These are phyloP conservation scores for Pipra filicauda DNA, from an alignment of 2,113 vertebrate species.

Conservation along the genomic window DNA sequence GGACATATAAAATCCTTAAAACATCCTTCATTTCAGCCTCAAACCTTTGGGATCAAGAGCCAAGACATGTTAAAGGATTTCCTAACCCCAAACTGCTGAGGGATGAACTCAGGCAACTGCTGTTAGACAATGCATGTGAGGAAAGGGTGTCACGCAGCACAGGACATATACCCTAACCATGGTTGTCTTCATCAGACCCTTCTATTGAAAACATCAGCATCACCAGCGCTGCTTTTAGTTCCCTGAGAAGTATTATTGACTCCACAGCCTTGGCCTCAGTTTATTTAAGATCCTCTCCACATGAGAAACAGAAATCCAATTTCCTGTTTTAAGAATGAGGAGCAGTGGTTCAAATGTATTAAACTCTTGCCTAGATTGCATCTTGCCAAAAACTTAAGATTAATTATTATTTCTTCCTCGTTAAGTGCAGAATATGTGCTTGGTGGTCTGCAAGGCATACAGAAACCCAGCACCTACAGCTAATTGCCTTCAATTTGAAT, in stretches of 20 bases:
- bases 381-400: conserved; percentile 22
- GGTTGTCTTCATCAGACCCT: background rate
- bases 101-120: background rate
- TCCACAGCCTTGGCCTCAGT: background rate
- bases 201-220: background rate
- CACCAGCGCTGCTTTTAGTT: background rate
- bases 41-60: background rate
- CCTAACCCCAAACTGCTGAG: background rate
- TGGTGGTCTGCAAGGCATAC: background rate
- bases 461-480: background rate
- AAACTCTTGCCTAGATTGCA: background rate
- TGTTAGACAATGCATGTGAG: background rate
- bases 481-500: conserved; percentile 11
- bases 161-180: background rate
- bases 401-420: background rate
- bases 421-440: background rate
- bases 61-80: background rate
- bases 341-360: conserved; percentile 49
- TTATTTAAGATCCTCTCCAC: background rate
- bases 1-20: background rate
- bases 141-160: background rate
- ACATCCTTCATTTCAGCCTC: background rate
- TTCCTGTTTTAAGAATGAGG: conserved; percentile 29
- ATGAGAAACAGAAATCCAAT: conserved; percentile 23
- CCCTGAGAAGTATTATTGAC: background rate